Conservation (phyloP, 1,140 invertebrate species). For the Venustaconcha ellipsiformis region DNA sequence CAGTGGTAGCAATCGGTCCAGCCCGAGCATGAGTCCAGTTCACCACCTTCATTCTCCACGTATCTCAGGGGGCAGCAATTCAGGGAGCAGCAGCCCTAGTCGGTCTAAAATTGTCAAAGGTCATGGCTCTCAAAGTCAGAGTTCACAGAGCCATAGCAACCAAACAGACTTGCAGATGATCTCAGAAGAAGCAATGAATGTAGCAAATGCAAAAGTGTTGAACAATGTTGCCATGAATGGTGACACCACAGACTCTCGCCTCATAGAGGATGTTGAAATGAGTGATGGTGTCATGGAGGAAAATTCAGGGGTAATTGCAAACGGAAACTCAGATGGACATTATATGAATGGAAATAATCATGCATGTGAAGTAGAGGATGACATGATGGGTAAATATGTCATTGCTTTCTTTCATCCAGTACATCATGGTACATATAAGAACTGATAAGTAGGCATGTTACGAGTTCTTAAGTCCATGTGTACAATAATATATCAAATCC, state of each 20-base stretch:
- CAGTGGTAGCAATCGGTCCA: conserved; percentile 51
- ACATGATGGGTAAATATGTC: conserved; percentile 67
- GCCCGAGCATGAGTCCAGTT: conserved; percentile 53
- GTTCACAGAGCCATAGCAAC: conserved; percentile 28
- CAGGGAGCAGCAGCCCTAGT: conserved; percentile 61
- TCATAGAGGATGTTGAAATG: conserved; percentile 74
- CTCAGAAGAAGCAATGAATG: conserved; percentile 73
- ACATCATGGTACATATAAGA: too few species aligned
- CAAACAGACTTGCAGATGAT: conserved; percentile 42
- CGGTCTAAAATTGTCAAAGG: conserved; percentile 72
- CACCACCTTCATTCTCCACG: conserved; percentile 44
- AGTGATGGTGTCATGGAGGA: conserved; percentile 65
- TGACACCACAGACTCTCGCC: conserved; percentile 28
- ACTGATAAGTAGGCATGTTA: too few species aligned
- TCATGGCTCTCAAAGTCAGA: conserved; percentile 62
- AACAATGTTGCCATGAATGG: conserved; percentile 63
- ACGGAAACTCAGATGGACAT: conserved; percentile 70
- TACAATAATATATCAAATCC: too few species aligned
- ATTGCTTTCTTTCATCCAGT: background rate
- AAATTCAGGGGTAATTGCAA: conserved; percentile 59
- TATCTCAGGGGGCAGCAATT: conserved; percentile 44
- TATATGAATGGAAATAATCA: conserved; percentile 73
- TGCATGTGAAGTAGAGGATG: conserved; percentile 45
- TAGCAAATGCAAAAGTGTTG: conserved; percentile 72
- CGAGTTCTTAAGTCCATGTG: too few species aligned